These are phyloP conservation scores for Myotis planiceps DNA, from an alignment of 2,797 vertebrate genomes.

Conservation along the genomic window DNA sequence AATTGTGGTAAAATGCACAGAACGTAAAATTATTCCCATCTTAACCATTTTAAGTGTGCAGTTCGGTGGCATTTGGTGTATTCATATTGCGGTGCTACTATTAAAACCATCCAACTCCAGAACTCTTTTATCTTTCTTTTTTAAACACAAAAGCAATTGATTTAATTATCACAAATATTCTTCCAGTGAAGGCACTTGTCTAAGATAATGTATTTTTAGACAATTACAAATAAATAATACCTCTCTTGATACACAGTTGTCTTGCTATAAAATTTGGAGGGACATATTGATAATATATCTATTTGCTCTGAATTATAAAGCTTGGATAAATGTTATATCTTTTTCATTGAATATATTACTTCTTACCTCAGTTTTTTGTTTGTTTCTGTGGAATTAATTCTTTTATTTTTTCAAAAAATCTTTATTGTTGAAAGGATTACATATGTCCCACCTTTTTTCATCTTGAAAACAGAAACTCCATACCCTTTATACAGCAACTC, in stretches of 20 bases:
- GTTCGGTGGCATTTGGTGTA: not conserved
- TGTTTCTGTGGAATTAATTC: too few species aligned
- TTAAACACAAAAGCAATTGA: constrained; percentile 22
- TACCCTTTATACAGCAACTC: not conserved
- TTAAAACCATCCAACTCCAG: not conserved
- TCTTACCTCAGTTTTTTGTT: not conserved
- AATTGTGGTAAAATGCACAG: not conserved
- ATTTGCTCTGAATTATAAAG: constrained; percentile 18
- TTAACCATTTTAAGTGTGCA: not conserved
- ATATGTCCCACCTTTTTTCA: not conserved
- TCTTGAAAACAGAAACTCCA: not conserved
- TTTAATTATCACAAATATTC: not conserved
- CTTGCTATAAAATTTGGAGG: not conserved
- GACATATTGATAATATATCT: not conserved
- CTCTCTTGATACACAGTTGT: not conserved
- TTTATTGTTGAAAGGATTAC: too few species aligned
- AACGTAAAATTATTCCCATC: not conserved
- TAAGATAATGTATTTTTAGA: not conserved
- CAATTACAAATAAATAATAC: constrained; percentile 2
- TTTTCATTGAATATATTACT: not conserved
- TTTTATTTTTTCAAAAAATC: too few species aligned
- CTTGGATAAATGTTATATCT: not conserved
- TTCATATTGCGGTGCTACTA: not conserved
- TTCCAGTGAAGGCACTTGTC: not conserved
- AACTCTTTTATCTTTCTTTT: not conserved